Conservation (phyloP, 2,113 vertebrate species). For the Ageneiosus marmoratus region DNA sequence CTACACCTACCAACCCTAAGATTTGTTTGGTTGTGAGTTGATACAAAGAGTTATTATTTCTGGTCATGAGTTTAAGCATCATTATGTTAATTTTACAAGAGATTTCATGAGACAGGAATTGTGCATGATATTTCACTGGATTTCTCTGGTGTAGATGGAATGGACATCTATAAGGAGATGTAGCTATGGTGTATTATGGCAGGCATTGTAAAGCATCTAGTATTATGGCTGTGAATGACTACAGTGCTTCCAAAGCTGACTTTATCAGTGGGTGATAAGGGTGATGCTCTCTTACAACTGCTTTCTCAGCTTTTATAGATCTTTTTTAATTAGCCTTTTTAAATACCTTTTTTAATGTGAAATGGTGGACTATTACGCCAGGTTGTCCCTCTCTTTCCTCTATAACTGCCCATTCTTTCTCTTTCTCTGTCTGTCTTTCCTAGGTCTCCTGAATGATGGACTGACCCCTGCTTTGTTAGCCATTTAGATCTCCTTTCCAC, state of each 20-base stretch:
- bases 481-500: neutral
- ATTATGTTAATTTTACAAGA: neutral
- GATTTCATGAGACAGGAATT: neutral
- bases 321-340: neutral
- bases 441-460: slow-evolving; percentile 3
- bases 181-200: neutral
- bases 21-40: neutral
- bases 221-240: neutral
- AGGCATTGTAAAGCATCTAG: neutral
- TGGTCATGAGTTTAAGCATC: neutral
- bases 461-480: neutral
- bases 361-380: neutral
- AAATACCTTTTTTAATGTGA: neutral
- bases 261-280: neutral
- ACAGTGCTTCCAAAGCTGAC: neutral
- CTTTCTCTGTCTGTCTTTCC: neutral
- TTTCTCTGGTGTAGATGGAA: too few species aligned
- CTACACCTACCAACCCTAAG: neutral
- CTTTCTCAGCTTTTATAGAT: neutral
- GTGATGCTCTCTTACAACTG: too few species aligned
- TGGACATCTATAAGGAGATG: neutral
- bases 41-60: neutral
- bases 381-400: neutral
- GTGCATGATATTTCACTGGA: too few species aligned
- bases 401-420: neutral